Evolutionary conservation across 2,888 invertebrate genomes (phyloP), one percentile per base, ranked within the genome.

Genomic region (Drosophila tripunctata): DNA sequence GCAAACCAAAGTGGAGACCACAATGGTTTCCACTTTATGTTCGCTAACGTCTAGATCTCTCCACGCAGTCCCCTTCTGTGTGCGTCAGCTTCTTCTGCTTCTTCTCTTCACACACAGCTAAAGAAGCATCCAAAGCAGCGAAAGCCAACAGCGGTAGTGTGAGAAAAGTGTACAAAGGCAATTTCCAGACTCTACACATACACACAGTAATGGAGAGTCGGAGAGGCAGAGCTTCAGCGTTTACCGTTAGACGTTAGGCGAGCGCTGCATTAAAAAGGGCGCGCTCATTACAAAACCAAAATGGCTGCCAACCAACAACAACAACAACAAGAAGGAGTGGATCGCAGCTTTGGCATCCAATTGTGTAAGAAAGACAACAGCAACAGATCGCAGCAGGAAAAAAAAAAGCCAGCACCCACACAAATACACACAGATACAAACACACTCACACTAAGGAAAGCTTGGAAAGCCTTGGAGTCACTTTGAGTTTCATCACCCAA

Each of bases 181-280:
- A 70, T 69, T 50, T 47, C 33, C 60, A 56, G 50, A 48, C 61
- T 47, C 38, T 30, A 30, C 50, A 31, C 14, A 14, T 19, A 19
- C 33, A 44, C 15, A 30, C 43, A 19, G 12, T 10, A n/a, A 31
- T 33, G 4, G 41, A 47, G 48, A 35, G 35, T 12, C 17, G 3
- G 12, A 22, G 31, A 14, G 41, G 24, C 30, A 31, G 56, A 21
- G 41, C 30, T 52, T 60, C 22, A 73, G 24, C 73, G 33, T 35
- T 51, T 81, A 78, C 80, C 87, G 87, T 87, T 87, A 81, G 84
- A n/a, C 55, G 56, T 55, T 56, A 54, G 60, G 40, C 62, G 57
- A 58, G 48, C 55, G 56, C 58, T 57, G 77, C 60, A 67, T 77
- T 56, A 66, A 83, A 81, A 84, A 87, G 84, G 81, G 80, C 84